These are phyloP conservation scores for Odontothrips loti DNA, from an alignment of 2,888 invertebrate genomes.

Conservation along the genomic window DNA sequence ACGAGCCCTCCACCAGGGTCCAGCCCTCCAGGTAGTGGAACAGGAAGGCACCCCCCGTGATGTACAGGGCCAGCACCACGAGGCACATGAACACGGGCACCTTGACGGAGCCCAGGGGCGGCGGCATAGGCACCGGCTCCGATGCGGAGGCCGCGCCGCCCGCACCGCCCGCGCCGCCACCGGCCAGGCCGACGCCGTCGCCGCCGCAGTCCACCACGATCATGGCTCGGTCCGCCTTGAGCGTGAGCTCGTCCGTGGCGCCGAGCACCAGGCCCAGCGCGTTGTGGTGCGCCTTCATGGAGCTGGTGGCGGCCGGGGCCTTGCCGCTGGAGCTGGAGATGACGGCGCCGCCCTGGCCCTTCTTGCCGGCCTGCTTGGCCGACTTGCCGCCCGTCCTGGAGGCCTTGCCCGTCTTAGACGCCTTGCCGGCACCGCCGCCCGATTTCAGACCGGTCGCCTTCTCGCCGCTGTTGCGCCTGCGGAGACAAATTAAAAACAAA, in stretches of 20 bases:
- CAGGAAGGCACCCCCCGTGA: conserved; percentile 81
- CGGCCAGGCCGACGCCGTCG: conserved; percentile 14
- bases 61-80: conserved; percentile 77
- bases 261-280: conserved; percentile 39
- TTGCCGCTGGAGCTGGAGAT: conserved; percentile 46
- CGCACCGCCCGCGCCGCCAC: neutral
- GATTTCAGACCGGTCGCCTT: neutral
- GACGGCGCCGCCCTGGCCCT: conserved; percentile 45
- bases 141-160: neutral
- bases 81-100: conserved; percentile 87
- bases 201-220: conserved; percentile 38
- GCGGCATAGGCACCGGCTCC: neutral
- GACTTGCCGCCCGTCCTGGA: neutral
- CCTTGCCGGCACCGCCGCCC: conserved; percentile 3
- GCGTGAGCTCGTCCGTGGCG: conserved; percentile 21
- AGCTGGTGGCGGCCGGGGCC: conserved; percentile 43
- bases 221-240: conserved; percentile 39
- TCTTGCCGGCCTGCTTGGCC: conserved; percentile 40
- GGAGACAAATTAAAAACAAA: neutral
- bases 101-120: conserved; percentile 42
- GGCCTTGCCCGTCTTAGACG: conserved; percentile 20
- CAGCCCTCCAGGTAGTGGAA: conserved; percentile 89
- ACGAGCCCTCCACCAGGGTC: conserved; percentile 79
- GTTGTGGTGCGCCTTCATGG: conserved; percentile 36
- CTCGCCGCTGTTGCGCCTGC: neutral